Conservation (phyloP, 2,113 vertebrate genomes). For the Heloderma charlesbogerti region DNA sequence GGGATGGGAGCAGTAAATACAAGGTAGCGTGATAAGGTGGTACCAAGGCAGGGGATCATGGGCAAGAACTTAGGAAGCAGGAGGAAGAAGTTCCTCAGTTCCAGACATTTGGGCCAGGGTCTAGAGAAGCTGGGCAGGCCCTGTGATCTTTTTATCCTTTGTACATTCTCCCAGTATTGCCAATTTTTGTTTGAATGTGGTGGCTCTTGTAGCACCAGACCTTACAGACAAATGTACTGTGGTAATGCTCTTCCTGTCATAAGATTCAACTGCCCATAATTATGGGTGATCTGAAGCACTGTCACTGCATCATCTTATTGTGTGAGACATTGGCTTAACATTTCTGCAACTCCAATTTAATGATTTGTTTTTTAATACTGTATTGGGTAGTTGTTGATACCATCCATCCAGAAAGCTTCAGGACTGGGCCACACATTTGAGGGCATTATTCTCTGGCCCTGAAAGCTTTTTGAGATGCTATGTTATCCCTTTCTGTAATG, state of each 20-base stretch:
- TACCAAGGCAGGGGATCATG: neutral
- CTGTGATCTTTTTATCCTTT: neutral
- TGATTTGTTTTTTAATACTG: neutral
- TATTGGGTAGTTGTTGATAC: neutral
- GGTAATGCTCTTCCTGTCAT: neutral
- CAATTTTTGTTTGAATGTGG: neutral
- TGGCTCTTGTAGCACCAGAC: neutral
- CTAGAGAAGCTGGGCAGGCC: neutral
- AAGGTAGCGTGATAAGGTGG: neutral
- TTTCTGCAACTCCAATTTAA: constrained; percentile 3
- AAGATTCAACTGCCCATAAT: neutral
- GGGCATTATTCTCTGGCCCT: neutral
- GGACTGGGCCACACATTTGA: neutral
- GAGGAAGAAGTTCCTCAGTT: neutral
- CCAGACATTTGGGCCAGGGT: neutral
- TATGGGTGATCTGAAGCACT: neutral
- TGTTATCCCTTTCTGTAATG: neutral
- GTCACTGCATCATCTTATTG: neutral
- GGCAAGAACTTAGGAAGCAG: neutral
- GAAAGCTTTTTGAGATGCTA: constrained; percentile 10
- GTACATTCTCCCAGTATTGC: neutral
- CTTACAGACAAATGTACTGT: neutral
- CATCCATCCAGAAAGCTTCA: neutral
- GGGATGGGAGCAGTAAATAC: neutral
- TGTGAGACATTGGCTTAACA: neutral